Conservation (phyloP, 1,140 invertebrate genomes). For the Macrocentrus cingulum region DNA sequence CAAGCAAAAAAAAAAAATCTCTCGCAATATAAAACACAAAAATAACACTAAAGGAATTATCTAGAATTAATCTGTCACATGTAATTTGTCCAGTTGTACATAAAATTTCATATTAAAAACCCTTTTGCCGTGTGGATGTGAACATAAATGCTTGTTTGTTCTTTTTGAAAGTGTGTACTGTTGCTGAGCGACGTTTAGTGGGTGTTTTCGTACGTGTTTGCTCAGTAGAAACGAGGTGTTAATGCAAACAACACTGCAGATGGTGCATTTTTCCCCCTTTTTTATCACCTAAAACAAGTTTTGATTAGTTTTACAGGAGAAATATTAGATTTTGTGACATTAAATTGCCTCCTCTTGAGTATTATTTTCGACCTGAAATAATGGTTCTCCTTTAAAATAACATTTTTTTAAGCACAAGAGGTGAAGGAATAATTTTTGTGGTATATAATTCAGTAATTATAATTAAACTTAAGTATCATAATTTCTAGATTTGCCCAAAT, state of each 20-base stretch:
- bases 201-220: constrained; percentile 46
- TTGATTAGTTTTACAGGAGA: too few species aligned
- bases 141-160: constrained; percentile 20
- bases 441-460: constrained; percentile 21
- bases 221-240: constrained; percentile 44
- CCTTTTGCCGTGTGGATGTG: background rate
- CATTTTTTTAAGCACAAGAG: background rate
- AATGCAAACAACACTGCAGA: constrained; percentile 37
- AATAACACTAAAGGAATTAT: too few species aligned
- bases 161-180: background rate
- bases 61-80: too few species aligned
- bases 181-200: constrained; percentile 41
- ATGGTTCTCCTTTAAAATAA: constrained; percentile 13
- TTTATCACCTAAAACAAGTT: too few species aligned
- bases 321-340: too few species aligned
- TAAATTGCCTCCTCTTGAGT: too few species aligned
- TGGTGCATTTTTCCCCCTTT: background rate
- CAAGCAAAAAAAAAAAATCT: too few species aligned
- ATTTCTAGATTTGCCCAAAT: constrained; percentile 24
- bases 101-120: too few species aligned
- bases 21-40: too few species aligned
- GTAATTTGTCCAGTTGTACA: constrained; percentile 4
- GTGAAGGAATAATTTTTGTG: background rate
- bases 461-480: constrained; percentile 14
- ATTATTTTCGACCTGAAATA: background rate